Evolutionary conservation across 2,888 invertebrate species (phyloP).

Genomic region (Agrochola lychnidis): DNA sequence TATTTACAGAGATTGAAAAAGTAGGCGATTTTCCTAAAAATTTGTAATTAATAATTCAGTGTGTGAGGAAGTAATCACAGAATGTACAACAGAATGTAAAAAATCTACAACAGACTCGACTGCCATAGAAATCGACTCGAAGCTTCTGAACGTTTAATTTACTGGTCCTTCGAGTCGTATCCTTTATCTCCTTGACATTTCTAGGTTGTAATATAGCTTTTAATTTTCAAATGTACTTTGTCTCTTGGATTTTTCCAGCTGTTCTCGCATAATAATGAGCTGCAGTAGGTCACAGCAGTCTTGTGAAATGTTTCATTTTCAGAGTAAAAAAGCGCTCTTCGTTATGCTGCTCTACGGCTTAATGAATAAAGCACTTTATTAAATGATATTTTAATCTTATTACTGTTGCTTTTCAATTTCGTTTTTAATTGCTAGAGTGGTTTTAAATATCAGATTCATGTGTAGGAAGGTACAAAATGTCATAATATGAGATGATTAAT

Average conservation of each 20-base stretch:
- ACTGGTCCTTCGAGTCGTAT: constrained; percentile 9
- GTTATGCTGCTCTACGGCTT: constrained; percentile 65
- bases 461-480: not conserved
- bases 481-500: not conserved
- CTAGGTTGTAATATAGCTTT: constrained; percentile 64
- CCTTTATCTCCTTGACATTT: constrained; percentile 36
- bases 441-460: not conserved
- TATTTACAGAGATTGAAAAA: no score
- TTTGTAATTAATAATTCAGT: no score
- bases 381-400: constrained; percentile 59
- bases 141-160: constrained; percentile 1
- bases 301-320: constrained; percentile 76
- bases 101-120: not conserved
- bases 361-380: constrained; percentile 71
- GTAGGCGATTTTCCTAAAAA: no score
- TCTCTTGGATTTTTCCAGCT: constrained; percentile 69
- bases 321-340: constrained; percentile 68
- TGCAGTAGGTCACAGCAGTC: constrained; percentile 70
- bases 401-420: constrained; percentile 29
- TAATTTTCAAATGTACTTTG: constrained; percentile 79
- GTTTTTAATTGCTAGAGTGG: constrained; percentile 27
- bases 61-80: no score
- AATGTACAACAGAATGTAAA: no score
- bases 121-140: not conserved
- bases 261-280: constrained; percentile 80